Base-by-base conservation (phyloP, 2,888 invertebrate genomes). In the Drosophila macrothrix region DNA sequence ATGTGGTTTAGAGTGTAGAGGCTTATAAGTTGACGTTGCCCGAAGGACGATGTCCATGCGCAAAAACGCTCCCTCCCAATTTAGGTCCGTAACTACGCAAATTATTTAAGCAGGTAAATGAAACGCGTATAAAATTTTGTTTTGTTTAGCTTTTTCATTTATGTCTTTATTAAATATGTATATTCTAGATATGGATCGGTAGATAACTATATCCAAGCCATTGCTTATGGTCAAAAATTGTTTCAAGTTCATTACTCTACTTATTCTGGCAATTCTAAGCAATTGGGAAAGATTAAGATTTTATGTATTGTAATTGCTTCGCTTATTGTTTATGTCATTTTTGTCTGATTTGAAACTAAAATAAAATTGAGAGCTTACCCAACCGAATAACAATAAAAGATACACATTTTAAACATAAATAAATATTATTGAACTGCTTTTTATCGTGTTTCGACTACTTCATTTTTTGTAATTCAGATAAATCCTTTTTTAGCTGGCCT, bases 11-110 rank as follows among this genome's bases (percentile, higher is more conserved):
- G 28, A 9, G 4, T 29, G 28, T 22, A 54, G 46, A 25, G 4
- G 49, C 4, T 37, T 41, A 3, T 16, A 16, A 41, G 31, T 41
- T 14, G 43, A n/a, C 6, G 4, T 41, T 49, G 35, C 58, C 55
- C 12, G 7, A 6, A 29, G 41, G 9, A 22, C 46, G 2, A 46
- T 25, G 25, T 16, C 50, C 43, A 41, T 54, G 12, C 9, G 4
- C 9, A 19, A 39, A 33, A 25, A 29, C 16, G 14, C 16, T 6
- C 37, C 19, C n/a, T 37, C 28, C 39, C 31, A 52, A 67, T 67
- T 71, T 68, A 55, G 60, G 46, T 58, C 49, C 66, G 33, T 33
- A 63, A 54, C 66, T 54, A 63, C 35, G 10, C 54, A 37, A 63
- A 52, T 37, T 59, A 55, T 56, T 68, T 25, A 46, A 35, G 52